phyloP scores from a whole-genome alignment of 2,113 vertebrate species.

The Odobenus rosmarus region DNA sequence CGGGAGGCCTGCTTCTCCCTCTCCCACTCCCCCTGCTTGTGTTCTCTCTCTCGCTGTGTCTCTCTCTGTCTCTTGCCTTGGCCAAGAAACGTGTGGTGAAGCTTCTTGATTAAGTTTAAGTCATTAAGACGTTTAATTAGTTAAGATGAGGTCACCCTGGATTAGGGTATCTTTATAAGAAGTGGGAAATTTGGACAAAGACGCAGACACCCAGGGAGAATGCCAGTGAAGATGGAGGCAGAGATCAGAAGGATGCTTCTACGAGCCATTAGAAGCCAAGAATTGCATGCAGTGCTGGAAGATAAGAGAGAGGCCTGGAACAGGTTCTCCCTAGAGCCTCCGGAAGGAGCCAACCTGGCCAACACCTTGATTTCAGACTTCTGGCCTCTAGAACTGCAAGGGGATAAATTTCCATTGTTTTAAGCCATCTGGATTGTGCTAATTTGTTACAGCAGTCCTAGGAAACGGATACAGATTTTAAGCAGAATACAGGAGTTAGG shows the following conservation, averaged over 20 bases:
- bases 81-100: too few relatives aligned
- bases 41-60: too few relatives aligned
- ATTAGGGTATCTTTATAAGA: neutral
- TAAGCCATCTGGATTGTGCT: neutral
- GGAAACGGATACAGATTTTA: neutral
- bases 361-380: neutral
- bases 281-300: accelerated
- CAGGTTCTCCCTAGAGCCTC: neutral
- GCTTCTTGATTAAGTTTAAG: too few relatives aligned
- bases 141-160: neutral
- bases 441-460: neutral
- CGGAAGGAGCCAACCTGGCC: neutral
- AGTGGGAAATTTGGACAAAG: neutral
- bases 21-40: too few relatives aligned
- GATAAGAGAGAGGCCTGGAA: neutral
- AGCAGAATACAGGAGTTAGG: neutral
- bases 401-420: neutral
- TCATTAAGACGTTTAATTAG: neutral
- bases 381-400: neutral
- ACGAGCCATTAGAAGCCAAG: accelerated
- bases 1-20: too few relatives aligned
- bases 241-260: neutral
- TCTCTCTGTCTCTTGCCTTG: too few relatives aligned
- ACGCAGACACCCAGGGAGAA: neutral
- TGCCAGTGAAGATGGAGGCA: neutral